Conservation (phyloP, 2,888 invertebrate genomes). For the Tenthredo livida region DNA sequence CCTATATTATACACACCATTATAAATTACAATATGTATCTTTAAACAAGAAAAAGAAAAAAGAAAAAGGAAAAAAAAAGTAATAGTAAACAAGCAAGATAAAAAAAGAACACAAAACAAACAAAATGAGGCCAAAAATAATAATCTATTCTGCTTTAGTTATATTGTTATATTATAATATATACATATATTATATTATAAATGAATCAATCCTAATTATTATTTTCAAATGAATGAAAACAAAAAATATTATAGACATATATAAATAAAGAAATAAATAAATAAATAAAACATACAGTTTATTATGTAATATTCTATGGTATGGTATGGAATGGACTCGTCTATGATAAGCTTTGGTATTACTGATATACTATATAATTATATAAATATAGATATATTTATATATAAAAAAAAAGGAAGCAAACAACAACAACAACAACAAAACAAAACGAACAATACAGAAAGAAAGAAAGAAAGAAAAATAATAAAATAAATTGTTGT, state of each 20-base stretch:
- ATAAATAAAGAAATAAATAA: slow-evolving; percentile 57
- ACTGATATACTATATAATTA: background rate
- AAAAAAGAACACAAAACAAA: background rate
- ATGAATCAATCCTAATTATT: background rate
- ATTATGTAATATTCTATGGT: slow-evolving; percentile 65
- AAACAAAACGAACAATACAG: background rate
- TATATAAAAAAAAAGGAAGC: background rate
- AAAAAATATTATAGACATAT: background rate
- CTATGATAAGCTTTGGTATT: background rate
- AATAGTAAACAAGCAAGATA: background rate
- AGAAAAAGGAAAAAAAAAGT: too few species aligned
- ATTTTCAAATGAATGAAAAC: background rate
- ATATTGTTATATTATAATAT: background rate
- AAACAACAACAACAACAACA: background rate
- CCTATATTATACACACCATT: background rate
- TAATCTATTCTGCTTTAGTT: slow-evolving; percentile 22
- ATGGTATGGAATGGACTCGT: slow-evolving; percentile 66
- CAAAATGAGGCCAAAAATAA: background rate
- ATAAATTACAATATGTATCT: background rate
- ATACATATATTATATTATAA: too few species aligned
- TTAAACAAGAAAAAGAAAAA: background rate
- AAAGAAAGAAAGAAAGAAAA: background rate
- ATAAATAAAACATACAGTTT: slow-evolving; percentile 67
- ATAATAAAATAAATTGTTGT: background rate
- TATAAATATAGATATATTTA: background rate